phyloP scores from a whole-genome alignment of 2,888 invertebrate genomes.

The Pimpla rufipes region DNA sequence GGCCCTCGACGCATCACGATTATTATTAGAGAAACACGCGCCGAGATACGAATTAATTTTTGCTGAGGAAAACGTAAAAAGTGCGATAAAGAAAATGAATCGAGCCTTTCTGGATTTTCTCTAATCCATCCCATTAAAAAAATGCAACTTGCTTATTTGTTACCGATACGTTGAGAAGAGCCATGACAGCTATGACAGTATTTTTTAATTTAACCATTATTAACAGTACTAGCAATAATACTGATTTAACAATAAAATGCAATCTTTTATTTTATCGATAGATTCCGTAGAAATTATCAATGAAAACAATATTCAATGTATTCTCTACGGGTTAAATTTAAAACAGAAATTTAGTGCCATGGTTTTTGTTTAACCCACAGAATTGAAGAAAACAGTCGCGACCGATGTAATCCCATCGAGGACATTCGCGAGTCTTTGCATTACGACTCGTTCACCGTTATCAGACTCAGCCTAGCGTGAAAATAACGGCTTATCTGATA shows the following conservation, averaged over 20 bases:
- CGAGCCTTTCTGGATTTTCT: not conserved
- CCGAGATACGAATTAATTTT: not conserved
- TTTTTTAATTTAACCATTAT: not conserved
- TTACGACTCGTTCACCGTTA: constrained; percentile 40
- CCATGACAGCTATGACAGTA: not conserved
- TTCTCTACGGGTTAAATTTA: not conserved
- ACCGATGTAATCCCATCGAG: constrained; percentile 28
- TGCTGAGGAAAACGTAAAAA: not conserved
- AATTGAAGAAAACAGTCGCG: not conserved
- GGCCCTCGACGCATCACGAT: constrained; percentile 1
- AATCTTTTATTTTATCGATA: too few relatives aligned
- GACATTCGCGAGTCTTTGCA: constrained; percentile 37
- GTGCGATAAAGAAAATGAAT: not conserved
- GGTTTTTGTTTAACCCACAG: not conserved
- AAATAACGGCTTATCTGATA: constrained; percentile 70
- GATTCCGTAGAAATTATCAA: too few relatives aligned
- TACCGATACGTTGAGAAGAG: not conserved
- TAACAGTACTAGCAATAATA: too few relatives aligned
- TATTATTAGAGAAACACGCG: constrained; percentile 16
- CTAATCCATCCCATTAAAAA: not conserved
- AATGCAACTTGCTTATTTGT: not conserved
- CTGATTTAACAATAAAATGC: too few relatives aligned
- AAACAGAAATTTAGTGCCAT: not conserved
- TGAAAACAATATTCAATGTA: not conserved
- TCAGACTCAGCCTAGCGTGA: constrained; percentile 58